Conservation (phyloP, 2,888 invertebrate species). For the Chymomyza fuscimana region DNA sequence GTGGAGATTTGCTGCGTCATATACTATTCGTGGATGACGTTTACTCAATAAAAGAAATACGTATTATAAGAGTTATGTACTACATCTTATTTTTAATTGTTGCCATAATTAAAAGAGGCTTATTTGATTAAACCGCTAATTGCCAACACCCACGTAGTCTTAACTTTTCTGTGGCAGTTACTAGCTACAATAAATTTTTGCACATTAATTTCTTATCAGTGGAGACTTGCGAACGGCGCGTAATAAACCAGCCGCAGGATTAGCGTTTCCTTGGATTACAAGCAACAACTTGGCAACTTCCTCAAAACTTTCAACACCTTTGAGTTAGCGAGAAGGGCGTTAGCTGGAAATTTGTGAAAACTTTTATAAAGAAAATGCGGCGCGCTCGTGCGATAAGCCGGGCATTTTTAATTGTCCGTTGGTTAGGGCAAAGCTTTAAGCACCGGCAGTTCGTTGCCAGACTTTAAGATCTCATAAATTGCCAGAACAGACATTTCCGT, state of each 20-base stretch:
- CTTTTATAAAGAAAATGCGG: constrained; percentile 56
- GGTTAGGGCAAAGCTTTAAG: constrained; percentile 14
- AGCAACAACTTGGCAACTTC: constrained; percentile 29
- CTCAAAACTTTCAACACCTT: constrained; percentile 44
- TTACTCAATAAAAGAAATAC: too few species aligned
- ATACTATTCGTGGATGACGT: too few species aligned
- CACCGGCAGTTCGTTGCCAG: constrained; percentile 10
- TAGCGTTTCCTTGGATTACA: constrained; percentile 43
- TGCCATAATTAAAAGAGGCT: neutral
- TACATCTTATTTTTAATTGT: neutral
- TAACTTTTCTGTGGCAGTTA: neutral
- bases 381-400: constrained; percentile 68
- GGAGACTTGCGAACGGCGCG: constrained; percentile 2
- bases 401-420: constrained; percentile 68
- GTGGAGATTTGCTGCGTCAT: too few species aligned
- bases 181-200: constrained; percentile 53
- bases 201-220: constrained; percentile 69
- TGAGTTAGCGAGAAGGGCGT: constrained; percentile 8
- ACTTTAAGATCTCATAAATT: constrained; percentile 68
- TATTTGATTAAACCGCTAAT: neutral
- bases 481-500: constrained; percentile 50
- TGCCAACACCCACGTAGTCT: neutral
- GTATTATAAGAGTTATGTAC: neutral
- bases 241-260: constrained; percentile 59
- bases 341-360: constrained; percentile 48